Base-by-base conservation (phyloP, 2,113 vertebrate species). In the Illadopsis cleaveri region DNA sequence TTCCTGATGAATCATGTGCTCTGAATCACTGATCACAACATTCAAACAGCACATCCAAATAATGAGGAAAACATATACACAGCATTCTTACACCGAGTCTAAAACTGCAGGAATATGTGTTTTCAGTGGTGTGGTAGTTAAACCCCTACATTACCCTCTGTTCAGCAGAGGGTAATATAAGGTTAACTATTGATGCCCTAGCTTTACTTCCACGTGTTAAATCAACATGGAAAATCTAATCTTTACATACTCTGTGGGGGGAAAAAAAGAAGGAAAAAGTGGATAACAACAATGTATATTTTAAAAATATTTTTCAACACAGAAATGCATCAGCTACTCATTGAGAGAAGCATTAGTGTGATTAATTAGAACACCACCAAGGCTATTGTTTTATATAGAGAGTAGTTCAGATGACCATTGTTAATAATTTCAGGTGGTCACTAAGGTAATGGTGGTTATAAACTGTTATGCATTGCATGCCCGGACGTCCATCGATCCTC, bases 1-100 rank as follows among this genome's bases (percentile, higher is more conserved):
- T 98, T 98, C 98, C 98, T 98, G 98, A 99, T 99, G 98, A 98
- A 98, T 98, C 98, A 97, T 98, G 98, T 98, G 98, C 98, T 95
- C 97, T 98, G 98, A 99, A 98, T 98, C 98, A 97, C 98, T 98
- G 98, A 98, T 98, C 98, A 98, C 98, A 98, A 98, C 98, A 98
- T 97, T 98, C 98, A 97, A 97, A 98, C 97, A 95, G 97, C 98
- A 98, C 98, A 98, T 98, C 98, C 98, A 98, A 98, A 98, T 98
- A 98, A 98, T 97, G 98, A 98, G 98, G 97, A 98, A 98, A 97
- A 97, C 98, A 98, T 97, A 98, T 92, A 97, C 98, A 97, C 97
- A 93, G 97, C 94, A 96, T 98, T 97, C 95, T 89, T 96, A 90
- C 19, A 37, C 93, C 96, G 94, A 91, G 95, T 64, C 84, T 64